A percentile compares a stretch with the other conserved stretches of the same genome.
phyloP scores from a whole-genome alignment of 53 echinoderm and acorn worm genomes.

The Apostichopus leukothele region DNA sequence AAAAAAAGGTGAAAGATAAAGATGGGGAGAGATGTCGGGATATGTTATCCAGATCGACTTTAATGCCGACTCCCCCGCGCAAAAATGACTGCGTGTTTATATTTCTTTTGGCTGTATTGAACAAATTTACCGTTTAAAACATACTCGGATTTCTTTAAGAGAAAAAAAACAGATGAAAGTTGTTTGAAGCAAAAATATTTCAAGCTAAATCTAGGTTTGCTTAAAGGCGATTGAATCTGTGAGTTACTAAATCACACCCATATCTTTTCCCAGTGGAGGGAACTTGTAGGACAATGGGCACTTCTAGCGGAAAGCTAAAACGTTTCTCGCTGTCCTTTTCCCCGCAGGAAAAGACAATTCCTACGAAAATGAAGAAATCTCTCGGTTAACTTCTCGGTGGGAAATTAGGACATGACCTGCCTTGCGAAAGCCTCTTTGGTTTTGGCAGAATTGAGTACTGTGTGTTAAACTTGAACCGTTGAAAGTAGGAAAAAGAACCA shows the following conservation, averaged over 20 bases:
- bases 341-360: neutral
- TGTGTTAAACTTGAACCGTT: neutral
- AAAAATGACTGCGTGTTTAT: too few relatives aligned
- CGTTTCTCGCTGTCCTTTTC: neutral
- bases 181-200: neutral
- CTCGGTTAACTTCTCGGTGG: neutral
- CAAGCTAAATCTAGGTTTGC: neutral
- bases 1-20: too few relatives aligned
- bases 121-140: too few relatives aligned
- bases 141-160: too few relatives aligned
- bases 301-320: neutral
- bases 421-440: neutral
- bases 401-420: neutral
- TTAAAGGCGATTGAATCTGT: neutral
- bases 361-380: neutral
- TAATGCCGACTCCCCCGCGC: too few relatives aligned
- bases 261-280: neutral
- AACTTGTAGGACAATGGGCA: neutral
- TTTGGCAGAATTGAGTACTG: neutral
- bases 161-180: too few relatives aligned
- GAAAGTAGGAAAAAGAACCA: neutral
- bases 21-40: too few relatives aligned
- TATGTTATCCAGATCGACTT: too few relatives aligned
- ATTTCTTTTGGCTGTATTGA: too few relatives aligned
- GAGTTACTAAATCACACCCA: neutral